These are phyloP conservation scores for Gorsachius magnificus DNA, from an alignment of 2,797 vertebrate genomes.

Conservation along the genomic window DNA sequence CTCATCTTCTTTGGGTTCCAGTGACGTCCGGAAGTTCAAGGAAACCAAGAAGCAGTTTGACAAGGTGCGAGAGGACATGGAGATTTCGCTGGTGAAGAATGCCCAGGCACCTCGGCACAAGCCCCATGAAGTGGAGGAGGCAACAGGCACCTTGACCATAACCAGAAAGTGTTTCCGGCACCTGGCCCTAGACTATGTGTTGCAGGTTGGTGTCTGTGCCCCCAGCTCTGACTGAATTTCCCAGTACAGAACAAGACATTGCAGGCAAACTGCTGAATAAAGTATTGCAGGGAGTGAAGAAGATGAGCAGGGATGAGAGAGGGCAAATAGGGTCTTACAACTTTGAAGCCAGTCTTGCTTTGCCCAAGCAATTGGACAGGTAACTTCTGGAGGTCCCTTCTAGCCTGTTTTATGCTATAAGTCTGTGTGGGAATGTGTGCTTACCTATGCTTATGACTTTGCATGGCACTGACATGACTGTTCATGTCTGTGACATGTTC, in stretches of 20 bases:
- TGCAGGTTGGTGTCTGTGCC: constrained; percentile 77
- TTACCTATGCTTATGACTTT: neutral
- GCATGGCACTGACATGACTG: neutral
- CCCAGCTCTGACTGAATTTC: neutral
- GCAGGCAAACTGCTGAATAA: neutral
- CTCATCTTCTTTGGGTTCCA: constrained; percentile 36
- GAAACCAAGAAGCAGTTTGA: constrained; percentile 98
- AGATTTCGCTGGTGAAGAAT: constrained; percentile 93
- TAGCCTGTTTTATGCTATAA: neutral
- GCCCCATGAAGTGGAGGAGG: constrained; percentile 94
- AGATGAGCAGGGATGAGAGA: neutral
- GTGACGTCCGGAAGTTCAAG: constrained; percentile 95
- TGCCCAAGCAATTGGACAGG: neutral
- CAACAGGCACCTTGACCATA: constrained; percentile 86
- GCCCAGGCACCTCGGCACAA: constrained; percentile 94
- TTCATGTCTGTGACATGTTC: neutral
- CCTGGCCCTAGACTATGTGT: constrained; percentile 92
- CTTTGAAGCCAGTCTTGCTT: neutral
- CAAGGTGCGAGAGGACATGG: constrained; percentile 91
- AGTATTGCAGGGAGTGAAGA: neutral
- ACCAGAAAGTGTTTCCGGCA: constrained; percentile 95
- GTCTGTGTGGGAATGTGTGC: neutral
- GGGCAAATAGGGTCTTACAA: neutral
- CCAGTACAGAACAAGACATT: neutral
- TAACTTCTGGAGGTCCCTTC: neutral